Percentiles rank a stretch among this genome's conserved stretches.
Evolutionary conservation across 1,140 invertebrate species (phyloP).

Genomic region (Limonius californicus): DNA sequence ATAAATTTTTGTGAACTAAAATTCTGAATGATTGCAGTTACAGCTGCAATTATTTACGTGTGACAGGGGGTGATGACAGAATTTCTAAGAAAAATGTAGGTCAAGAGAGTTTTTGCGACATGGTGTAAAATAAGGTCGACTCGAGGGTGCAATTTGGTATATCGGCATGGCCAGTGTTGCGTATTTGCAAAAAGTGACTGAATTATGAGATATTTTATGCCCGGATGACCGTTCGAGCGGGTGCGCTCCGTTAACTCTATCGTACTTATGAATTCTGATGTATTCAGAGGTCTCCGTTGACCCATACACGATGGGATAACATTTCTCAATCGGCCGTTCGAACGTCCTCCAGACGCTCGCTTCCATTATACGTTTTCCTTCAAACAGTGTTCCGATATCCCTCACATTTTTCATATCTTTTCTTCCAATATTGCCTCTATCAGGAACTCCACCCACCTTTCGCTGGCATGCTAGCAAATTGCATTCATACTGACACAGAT

Average conservation of each 20-base stretch:
- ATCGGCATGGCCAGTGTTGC: too few relatives aligned
- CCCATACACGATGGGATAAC: slow-evolving; percentile 21
- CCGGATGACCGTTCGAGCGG: neutral
- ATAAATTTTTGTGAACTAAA: too few relatives aligned
- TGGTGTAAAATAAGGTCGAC: too few relatives aligned
- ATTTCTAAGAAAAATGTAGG: too few relatives aligned
- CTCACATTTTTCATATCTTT: slow-evolving; percentile 22
- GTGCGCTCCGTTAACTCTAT: slow-evolving; percentile 4
- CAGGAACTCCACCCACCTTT: slow-evolving; percentile 17
- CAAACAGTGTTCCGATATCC: slow-evolving; percentile 22
- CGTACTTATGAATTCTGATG: slow-evolving; percentile 21
- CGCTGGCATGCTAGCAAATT: slow-evolving; percentile 23
- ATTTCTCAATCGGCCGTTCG: slow-evolving; percentile 20
- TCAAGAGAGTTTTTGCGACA: too few relatives aligned
- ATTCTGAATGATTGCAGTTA: too few relatives aligned
- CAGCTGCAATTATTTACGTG: too few relatives aligned
- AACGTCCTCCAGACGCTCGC: slow-evolving; percentile 6
- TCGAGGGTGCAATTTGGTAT: too few relatives aligned
- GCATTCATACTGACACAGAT: slow-evolving; percentile 28
- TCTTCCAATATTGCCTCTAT: slow-evolving; percentile 24
- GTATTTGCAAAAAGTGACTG: neutral
- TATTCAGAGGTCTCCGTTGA: slow-evolving; percentile 19
- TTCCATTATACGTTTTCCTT: slow-evolving; percentile 19
- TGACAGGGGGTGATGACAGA: too few relatives aligned
- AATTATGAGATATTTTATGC: neutral